Percentiles rank a stretch among this genome's conserved stretches.
phyloP scores from a whole-genome alignment of 2,888 invertebrate species.

The Latheticus oryzae region DNA sequence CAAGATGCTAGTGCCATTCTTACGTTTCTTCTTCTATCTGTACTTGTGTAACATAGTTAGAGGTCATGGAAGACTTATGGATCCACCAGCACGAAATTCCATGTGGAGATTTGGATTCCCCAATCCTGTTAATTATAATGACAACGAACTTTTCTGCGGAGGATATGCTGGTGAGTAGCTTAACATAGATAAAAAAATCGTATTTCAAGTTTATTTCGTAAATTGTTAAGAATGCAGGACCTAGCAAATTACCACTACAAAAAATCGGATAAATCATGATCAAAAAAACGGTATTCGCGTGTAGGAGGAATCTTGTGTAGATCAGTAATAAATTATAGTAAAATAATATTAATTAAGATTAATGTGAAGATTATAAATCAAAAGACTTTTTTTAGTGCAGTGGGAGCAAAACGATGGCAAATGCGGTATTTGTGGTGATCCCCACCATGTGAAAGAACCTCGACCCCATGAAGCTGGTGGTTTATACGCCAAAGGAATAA shows the following conservation, averaged over 20 bases:
- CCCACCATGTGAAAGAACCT: slow-evolving; percentile 77
- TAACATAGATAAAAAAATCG: slow-evolving; percentile 2
- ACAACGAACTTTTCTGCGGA: slow-evolving; percentile 94
- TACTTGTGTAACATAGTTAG: slow-evolving; percentile 64
- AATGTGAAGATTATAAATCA: slow-evolving; percentile 1
- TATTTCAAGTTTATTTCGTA: slow-evolving; percentile 16
- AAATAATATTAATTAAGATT: slow-evolving; percentile 6
- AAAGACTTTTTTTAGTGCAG: slow-evolving; percentile 71
- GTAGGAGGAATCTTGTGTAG: too few species aligned
- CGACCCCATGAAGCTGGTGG: slow-evolving; percentile 93
- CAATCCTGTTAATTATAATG: slow-evolving; percentile 95
- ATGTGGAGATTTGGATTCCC: slow-evolving; percentile 97
- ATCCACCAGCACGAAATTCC: slow-evolving; percentile 91
- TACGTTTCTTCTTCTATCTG: slow-evolving; percentile 11
- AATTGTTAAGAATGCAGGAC: slow-evolving; percentile 27
- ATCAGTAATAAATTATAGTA: slow-evolving; percentile 5
- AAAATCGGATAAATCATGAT: slow-evolving; percentile 19
- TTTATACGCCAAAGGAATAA: slow-evolving; percentile 86
- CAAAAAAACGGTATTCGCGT: not conserved
- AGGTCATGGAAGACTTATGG: slow-evolving; percentile 90
- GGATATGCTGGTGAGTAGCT: slow-evolving; percentile 80
- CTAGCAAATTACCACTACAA: slow-evolving; percentile 10
- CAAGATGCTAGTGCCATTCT: slow-evolving; percentile 37
- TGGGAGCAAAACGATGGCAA: slow-evolving; percentile 88
- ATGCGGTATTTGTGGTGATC: slow-evolving; percentile 93